Base-by-base conservation (phyloP, 2,797 vertebrate species). In the Picus viridis region DNA sequence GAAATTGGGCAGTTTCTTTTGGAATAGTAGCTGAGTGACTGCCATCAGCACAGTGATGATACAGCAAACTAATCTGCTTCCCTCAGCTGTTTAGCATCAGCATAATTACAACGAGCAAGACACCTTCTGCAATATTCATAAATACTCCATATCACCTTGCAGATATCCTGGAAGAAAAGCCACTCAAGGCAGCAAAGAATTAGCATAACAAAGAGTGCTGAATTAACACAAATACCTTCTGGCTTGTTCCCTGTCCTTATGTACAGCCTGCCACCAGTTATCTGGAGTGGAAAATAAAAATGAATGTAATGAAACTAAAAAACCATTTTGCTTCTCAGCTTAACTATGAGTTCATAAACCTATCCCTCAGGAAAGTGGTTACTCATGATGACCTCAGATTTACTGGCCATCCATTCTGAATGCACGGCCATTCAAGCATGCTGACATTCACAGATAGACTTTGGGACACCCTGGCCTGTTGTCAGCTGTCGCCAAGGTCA, bases 121-220 rank as follows among this genome's bases (percentile, higher is more conserved):
- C 36, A 65, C 26, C 39, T 65, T 79, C 61, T 82, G 65, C 65
- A 92, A 85, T 86, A 91, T 82, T 86, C 78, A 72, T 73, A 88
- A 93, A 87, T 56, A 69, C 23, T 79, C 27, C 70, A 58, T 53
- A 76, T 80, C 54, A 59, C 65, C 58, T 92, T 83, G 71, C 39
- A 88, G 81, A 54, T 86, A 88, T 59, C 91, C 62, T 86, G 75
- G 47, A 92, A 82, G 53, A 91, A 47, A 19, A 71, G 20, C 51
- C 53, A 54, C 73, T 86, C 45, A 34, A 83, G 32, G 29, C 8
- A 29, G 75, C 82, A 87, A 87, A 83, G 41, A 94, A 85, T 69
- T 71, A 80, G 3, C 45, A 71, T 62, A 32, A 86, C 61, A 26
- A 70, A 71, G 69, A 82, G 8, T 56, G 73, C 27, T 71, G 86